Evolutionary conservation across 2,888 invertebrate genomes (phyloP), one percentile per base, ranked within the genome.

Genomic region (Danaus chrysippus): DNA sequence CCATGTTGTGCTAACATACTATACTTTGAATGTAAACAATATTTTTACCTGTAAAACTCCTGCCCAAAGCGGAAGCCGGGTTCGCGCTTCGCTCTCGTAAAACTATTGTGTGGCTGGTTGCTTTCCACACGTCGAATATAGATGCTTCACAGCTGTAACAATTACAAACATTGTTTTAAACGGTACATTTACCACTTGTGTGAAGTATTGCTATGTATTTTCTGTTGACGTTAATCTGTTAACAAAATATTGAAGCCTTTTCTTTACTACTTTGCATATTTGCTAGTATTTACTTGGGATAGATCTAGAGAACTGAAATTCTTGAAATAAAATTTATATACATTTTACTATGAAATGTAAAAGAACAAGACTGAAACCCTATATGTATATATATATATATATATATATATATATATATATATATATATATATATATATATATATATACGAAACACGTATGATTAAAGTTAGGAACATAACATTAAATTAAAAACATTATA

Each of bases 111-210:
- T 92, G 85, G 75, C 93, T 93, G 56, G 92, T 91, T 61, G 92
- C 91, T 70, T 92, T 91, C 88, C 93, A 93, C 64, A 93, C 86
- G 70, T 93, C 92, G 73, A 93, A 93, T 71, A 93, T 87, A n/a
- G 92, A 89, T 42, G 93, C 93, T 78, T 93, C 93, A 77, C 93
- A 93, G 63, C 93, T 92, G 67, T 44, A 69, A 72, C 17, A 68
- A 63, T 57, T 54, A 19, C 19, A 44, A 23, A 57, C 43, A 15
- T 15, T 59, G 53, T 54, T 54, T 57, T 44, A 46, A 63, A 53
- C 23, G 53, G 19, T 23, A 53, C 43, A 17, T 15, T 57, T 57
- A 57, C 17, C 13, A 10, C 43, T 53, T 19, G 13, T n/a, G 10
- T 11, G 3, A 44, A 53, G 42, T 10, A 56, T 53, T 49, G 46